These are phyloP conservation scores for Acanthurus leucopareius DNA, from an alignment of 2,797 vertebrate genomes.

Conservation along the genomic window DNA sequence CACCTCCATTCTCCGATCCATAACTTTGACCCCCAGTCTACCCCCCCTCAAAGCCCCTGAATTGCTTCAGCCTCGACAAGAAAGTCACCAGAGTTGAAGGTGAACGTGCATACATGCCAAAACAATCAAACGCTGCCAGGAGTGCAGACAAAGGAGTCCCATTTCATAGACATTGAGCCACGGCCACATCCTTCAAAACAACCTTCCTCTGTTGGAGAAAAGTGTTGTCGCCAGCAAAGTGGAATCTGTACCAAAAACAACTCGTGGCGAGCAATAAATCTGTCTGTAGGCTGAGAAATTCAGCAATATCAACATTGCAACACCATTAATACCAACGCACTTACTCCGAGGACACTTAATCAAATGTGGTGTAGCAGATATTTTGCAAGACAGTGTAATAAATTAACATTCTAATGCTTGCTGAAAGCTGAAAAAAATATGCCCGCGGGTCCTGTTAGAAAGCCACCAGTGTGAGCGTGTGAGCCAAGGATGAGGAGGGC, in stretches of 20 bases:
- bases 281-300: slow-evolving; percentile 51
- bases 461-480: slow-evolving; percentile 22
- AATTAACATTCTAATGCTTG: slow-evolving; percentile 45
- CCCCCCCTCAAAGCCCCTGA: slow-evolving; percentile 4
- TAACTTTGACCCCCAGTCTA: slow-evolving; percentile 18
- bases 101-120: slow-evolving; percentile 32
- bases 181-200: slow-evolving; percentile 51
- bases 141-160: slow-evolving; percentile 31
- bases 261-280: slow-evolving; percentile 56
- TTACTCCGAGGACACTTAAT: slow-evolving; percentile 63
- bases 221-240: slow-evolving; percentile 16
- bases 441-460: slow-evolving; percentile 35
- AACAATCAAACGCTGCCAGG: slow-evolving; percentile 40
- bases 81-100: slow-evolving; percentile 33
- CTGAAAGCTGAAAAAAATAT: slow-evolving; percentile 36
- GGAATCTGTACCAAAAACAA: slow-evolving; percentile 63
- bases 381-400: slow-evolving; percentile 67
- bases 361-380: slow-evolving; percentile 53
- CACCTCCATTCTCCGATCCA: slow-evolving; percentile 28
- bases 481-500: slow-evolving; percentile 30
- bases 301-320: slow-evolving; percentile 63
- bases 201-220: slow-evolving; percentile 23
- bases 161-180: slow-evolving; percentile 34
- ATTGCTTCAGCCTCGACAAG: slow-evolving; percentile 1
- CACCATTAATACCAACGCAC: slow-evolving; percentile 66